Evolutionary conservation across 37 sponge, comb jelly and placozoan species (phyloP).

Genomic region (Crambe crambe): DNA sequence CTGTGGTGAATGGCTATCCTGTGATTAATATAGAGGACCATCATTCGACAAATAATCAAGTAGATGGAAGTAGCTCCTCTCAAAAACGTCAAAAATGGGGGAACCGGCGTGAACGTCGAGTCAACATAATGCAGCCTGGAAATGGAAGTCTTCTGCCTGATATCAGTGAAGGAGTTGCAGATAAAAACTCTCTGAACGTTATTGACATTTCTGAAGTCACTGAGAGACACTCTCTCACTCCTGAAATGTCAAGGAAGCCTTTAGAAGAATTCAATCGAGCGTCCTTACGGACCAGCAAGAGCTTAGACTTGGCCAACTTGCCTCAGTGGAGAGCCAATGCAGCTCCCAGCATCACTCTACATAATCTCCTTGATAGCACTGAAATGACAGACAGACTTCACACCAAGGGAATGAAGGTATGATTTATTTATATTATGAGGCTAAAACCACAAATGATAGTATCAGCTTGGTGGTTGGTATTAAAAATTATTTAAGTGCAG

Average conservation of each 20-base stretch:
- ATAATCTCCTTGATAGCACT: conserved; percentile 18
- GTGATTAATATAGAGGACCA: background rate
- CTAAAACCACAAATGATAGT: too few relatives aligned
- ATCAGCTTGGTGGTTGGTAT: too few relatives aligned
- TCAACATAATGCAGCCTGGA: background rate
- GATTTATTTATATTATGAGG: too few relatives aligned
- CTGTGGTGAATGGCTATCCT: conserved; percentile 7
- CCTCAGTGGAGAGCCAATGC: conserved; percentile 20
- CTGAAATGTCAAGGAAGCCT: conserved; percentile 4
- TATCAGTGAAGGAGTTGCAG: background rate
- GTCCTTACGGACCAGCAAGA: conserved; percentile 10
- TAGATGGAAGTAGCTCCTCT: background rate
- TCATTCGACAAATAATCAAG: background rate
- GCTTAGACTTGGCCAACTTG: conserved; percentile 29
- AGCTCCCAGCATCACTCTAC: conserved; percentile 18
- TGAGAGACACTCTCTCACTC: conserved; percentile 38
- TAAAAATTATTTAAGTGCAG: too few relatives aligned
- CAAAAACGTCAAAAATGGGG: background rate
- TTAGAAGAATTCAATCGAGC: background rate
- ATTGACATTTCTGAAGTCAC: background rate
- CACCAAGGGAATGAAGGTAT: conserved; percentile 28
- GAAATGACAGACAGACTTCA: conserved; percentile 43
- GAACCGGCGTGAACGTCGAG: background rate
- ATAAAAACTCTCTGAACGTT: background rate
- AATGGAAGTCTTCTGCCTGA: background rate